Percentiles rank a stretch among this genome's conserved stretches.
phyloP scores from a whole-genome alignment of 2,113 vertebrate genomes.

The Verasper variegatus region DNA sequence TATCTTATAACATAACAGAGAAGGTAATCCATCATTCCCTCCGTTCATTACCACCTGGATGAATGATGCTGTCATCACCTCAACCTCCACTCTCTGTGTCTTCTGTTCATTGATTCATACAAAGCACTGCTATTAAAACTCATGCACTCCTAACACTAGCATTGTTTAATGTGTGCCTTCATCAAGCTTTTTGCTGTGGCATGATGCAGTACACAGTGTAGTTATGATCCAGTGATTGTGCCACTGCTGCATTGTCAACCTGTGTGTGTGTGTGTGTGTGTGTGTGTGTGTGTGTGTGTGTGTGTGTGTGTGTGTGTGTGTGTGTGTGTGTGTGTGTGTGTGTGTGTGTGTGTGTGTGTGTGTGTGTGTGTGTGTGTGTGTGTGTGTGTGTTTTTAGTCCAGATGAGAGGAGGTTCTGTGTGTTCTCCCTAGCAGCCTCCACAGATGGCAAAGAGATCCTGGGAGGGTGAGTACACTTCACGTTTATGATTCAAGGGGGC shows the following conservation, averaged over 20 bases:
- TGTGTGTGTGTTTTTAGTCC: conserved; percentile 80
- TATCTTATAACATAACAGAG: conserved; percentile 72
- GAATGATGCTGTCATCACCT: conserved; percentile 62
- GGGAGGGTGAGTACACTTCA: conserved; percentile 86
- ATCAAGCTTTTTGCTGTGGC: conserved; percentile 27
- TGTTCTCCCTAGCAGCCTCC: conserved; percentile 91
- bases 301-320: conserved; percentile 42
- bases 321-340: conserved; percentile 44
- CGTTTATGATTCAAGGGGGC: conserved; percentile 31
- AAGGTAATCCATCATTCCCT: conserved; percentile 66
- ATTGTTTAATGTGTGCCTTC: conserved; percentile 40
- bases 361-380: conserved; percentile 43
- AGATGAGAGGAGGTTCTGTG: conserved; percentile 91
- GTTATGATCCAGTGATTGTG: conserved; percentile 20
- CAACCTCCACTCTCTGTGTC: conserved; percentile 46
- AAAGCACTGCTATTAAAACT: conserved; percentile 22
- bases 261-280: conserved; percentile 14
- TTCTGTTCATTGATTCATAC: conserved; percentile 30
- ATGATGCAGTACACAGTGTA: not conserved
- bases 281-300: conserved; percentile 42
- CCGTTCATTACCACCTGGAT: conserved; percentile 60
- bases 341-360: conserved; percentile 43
- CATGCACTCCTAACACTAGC: conserved; percentile 24
- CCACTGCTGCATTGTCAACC: conserved; percentile 26
- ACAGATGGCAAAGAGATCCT: conserved; percentile 91